Percentiles rank a stretch among this genome's conserved stretches.
Conservation (phyloP, 2,797 vertebrate species). For the Chloroceryle inda region DNA sequence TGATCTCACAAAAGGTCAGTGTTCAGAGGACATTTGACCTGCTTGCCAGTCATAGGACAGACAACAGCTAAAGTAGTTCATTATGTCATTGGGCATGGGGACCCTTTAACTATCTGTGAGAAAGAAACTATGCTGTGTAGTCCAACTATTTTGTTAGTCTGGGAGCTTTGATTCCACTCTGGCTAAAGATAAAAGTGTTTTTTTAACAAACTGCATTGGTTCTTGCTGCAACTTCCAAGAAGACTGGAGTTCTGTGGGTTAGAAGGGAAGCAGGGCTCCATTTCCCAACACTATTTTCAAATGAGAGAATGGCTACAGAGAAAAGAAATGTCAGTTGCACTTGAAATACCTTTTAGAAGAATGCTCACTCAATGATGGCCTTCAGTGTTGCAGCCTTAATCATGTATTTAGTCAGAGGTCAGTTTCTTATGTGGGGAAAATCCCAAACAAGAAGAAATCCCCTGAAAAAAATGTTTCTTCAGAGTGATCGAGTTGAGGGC, state of each 20-base stretch:
- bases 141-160: not conserved
- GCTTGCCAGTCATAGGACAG: not conserved
- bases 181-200: not conserved
- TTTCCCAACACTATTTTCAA: not conserved
- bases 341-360: not conserved
- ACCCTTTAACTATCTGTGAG: not conserved
- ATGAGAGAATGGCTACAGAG: not conserved
- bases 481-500: not conserved
- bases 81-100: not conserved
- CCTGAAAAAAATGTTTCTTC: not conserved
- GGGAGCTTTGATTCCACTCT: not conserved
- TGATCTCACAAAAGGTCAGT: not conserved
- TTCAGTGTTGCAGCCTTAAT: not conserved
- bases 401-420: not conserved
- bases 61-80: not conserved
- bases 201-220: not conserved
- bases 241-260: not conserved
- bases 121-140: not conserved
- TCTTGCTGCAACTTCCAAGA: not conserved
- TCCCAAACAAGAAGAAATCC: not conserved
- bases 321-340: not conserved
- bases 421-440: not conserved
- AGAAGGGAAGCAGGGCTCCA: not conserved
- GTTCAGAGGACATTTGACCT: not conserved
- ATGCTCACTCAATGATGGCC: not conserved